Evolutionary conservation across 2,888 invertebrate genomes (phyloP), one percentile per base, ranked within the genome.

Genomic region (Epinotia ramella): DNA sequence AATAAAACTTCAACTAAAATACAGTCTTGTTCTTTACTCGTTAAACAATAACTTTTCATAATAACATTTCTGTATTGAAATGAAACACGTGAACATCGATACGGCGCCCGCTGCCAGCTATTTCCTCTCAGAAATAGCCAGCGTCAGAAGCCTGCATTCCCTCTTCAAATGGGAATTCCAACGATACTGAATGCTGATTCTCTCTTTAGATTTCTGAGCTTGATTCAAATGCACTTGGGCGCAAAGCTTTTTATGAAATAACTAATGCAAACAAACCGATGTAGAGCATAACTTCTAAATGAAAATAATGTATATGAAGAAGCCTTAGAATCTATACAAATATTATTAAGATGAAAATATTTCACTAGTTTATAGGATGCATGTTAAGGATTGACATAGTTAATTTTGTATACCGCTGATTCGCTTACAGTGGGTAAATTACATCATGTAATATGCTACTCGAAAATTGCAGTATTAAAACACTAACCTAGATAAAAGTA

Each of bases 81-180:
- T n/a, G 40, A 57, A 64, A 66, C 62, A 73, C 57, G 68, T 20
- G 49, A 63, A 49, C 60, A 28, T 69, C 56, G 73, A 16, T 46
- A 68, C 63, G 28, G 62, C 56, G n/a, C 67, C 3, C 56, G 18
- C 57, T n/a, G 56, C 60, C n/a, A 28, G 64, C 57, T 28, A 74
- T 74, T 74, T 74, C 74, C 74, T 24, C 12, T 57, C 74, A 69
- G 57, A 69, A 69, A 74, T 59, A n/a, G 69, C 33, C 16, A 9
- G 46, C 53, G 28, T 20, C 64, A 28, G 28, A 20, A 60, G 68
- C 18, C 44, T 49, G 56, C 53, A 28, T 49, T 40, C 62, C 62
- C 53, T 6, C 18, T 18, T 46, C 63, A 69, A 73, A 69, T 63
- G 53, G 56, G 68, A 73, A 73, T 73, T 73, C 67, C 68, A 12